Evolutionary conservation across 2,797 vertebrate genomes (phyloP).

Genomic region (Enteromius viviparus): DNA sequence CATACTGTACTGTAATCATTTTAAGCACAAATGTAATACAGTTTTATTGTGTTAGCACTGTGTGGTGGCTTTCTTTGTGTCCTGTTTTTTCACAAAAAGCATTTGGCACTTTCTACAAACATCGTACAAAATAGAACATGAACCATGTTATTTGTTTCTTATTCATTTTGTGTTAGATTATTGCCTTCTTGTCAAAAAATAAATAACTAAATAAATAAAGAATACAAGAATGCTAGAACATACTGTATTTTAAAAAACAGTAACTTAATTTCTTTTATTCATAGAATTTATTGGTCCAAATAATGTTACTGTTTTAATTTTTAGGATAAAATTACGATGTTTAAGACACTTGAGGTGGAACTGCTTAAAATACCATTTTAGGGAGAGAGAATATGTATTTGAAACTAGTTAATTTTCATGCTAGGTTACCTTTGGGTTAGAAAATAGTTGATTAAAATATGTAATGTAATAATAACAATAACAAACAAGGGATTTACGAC

Average conservation of each 20-base stretch:
- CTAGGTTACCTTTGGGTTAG: background rate
- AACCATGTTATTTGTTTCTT: background rate
- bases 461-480: background rate
- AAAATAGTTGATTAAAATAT: background rate
- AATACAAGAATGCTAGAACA: background rate
- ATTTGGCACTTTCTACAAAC: slow-evolving; percentile 3
- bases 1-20: slow-evolving; percentile 97
- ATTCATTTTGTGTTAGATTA: background rate
- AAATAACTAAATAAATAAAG: background rate
- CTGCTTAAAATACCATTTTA: background rate
- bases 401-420: background rate
- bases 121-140: background rate
- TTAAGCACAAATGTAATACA: slow-evolving; percentile 99
- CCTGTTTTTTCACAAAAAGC: slow-evolving; percentile 44
- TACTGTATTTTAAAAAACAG: background rate
- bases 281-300: background rate
- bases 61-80: slow-evolving; percentile 69
- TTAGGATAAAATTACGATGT: background rate
- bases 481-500: background rate
- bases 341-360: background rate
- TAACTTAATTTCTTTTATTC: background rate
- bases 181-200: background rate
- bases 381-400: background rate
- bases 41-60: slow-evolving; percentile 97
- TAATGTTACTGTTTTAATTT: background rate